Percentiles rank a stretch among this genome's conserved stretches.
phyloP scores from a whole-genome alignment of 1,140 invertebrate genomes.

The Anagrus nilaparvatae region DNA sequence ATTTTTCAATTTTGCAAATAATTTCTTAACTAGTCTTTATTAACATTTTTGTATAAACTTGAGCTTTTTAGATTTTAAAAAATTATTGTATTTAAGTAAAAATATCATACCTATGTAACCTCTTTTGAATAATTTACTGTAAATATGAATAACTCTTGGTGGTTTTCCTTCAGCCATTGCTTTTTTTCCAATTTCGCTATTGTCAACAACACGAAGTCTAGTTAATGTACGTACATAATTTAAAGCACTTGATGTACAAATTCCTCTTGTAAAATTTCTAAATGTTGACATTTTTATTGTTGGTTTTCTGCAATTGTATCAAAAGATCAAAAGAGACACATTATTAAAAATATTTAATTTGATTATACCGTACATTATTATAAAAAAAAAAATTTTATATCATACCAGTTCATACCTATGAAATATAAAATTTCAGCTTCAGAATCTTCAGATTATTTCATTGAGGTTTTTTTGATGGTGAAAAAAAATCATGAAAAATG shows the following conservation, averaged over 20 bases:
- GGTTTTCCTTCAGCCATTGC: slow-evolving; percentile 90
- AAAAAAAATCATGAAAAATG: too few species aligned
- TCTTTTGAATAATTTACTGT: slow-evolving; percentile 72
- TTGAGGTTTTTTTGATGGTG: too few species aligned
- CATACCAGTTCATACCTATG: too few species aligned
- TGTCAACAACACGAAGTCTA: slow-evolving; percentile 86
- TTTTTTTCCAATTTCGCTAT: slow-evolving; percentile 86
- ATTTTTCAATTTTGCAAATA: background rate
- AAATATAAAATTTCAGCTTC: too few species aligned
- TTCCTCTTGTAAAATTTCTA: slow-evolving; percentile 23
- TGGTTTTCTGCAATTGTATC: too few species aligned
- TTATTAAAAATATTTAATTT: too few species aligned
- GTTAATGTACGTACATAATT: slow-evolving; percentile 62
- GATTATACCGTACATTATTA: too few species aligned
- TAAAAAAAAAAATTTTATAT: too few species aligned
- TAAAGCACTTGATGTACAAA: slow-evolving; percentile 48
- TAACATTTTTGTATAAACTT: background rate
- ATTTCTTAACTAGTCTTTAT: background rate
- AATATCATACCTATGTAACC: slow-evolving; percentile 50
- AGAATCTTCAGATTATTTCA: too few species aligned
- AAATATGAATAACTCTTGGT: slow-evolving; percentile 79
- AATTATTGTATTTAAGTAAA: slow-evolving; percentile 5
- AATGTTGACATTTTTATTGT: slow-evolving; percentile 7
- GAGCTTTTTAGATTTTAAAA: too few species aligned
- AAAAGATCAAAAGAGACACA: too few species aligned